Evolutionary conservation across 2,888 invertebrate genomes (phyloP).

Genomic region (Eueremaeus valkanovi): DNA sequence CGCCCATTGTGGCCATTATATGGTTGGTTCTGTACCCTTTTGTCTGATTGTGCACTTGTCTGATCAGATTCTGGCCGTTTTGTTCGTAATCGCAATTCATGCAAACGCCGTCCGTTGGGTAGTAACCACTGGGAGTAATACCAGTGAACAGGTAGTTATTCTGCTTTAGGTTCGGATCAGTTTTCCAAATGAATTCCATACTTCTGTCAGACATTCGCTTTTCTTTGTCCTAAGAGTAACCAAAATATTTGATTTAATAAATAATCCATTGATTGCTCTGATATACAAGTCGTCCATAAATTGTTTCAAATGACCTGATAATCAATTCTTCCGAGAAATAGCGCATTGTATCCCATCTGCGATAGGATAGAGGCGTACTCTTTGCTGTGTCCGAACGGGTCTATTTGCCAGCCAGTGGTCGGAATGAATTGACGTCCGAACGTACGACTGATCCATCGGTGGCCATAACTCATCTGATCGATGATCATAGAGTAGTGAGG

Average conservation of each 20-base stretch:
- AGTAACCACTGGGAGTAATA: constrained; percentile 31
- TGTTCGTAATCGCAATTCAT: not conserved
- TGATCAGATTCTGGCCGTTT: constrained; percentile 26
- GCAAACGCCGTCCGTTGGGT: constrained; percentile 28
- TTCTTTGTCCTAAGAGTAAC: constrained; percentile 59
- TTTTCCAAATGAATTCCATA: constrained; percentile 80
- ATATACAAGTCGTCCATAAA: not conserved
- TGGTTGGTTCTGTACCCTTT: constrained; percentile 65
- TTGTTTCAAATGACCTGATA: constrained; percentile 47
- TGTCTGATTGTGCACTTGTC: constrained; percentile 48
- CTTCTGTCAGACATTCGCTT: constrained; percentile 59
- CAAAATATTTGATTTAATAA: not conserved
- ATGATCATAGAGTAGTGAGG: constrained; percentile 15
- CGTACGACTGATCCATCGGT: not conserved
- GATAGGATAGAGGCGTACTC: constrained; percentile 58
- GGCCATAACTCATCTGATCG: constrained; percentile 13
- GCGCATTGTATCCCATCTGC: constrained; percentile 49
- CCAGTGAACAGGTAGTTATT: constrained; percentile 34
- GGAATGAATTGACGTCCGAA: constrained; percentile 53
- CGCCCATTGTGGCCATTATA: constrained; percentile 78
- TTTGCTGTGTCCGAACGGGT: constrained; percentile 79
- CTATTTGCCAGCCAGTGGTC: constrained; percentile 60
- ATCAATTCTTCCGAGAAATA: constrained; percentile 53
- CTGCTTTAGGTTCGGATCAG: constrained; percentile 57
- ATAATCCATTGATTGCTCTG: not conserved